A percentile compares a stretch with the other conserved stretches of the same genome.
phyloP scores from a whole-genome alignment of 2,797 vertebrate species.

The Sebastes matsubarae region DNA sequence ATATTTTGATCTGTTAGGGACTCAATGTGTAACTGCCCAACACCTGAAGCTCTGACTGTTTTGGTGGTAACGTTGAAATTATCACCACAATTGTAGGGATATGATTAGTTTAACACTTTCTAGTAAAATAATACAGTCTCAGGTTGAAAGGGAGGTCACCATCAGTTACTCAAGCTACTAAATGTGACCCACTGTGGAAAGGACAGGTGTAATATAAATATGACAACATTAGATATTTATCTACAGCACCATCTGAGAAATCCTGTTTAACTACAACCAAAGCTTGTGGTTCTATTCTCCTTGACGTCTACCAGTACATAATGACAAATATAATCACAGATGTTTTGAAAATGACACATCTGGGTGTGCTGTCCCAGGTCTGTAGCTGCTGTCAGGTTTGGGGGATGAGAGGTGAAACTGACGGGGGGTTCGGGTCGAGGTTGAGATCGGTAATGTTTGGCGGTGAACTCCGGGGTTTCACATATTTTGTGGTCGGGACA shows the following conservation, averaged over 20 bases:
- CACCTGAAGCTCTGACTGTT: background rate
- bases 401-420: background rate
- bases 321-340: background rate
- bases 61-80: background rate
- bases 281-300: background rate
- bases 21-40: background rate
- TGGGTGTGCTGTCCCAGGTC: background rate
- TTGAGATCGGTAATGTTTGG: background rate
- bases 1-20: background rate
- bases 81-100: background rate
- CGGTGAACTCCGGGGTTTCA: background rate
- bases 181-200: background rate
- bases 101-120: background rate
- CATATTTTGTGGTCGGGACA: background rate
- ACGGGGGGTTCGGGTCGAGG: background rate
- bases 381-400: slow-evolving; percentile 1
- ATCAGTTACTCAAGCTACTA: background rate
- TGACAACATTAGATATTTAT: background rate
- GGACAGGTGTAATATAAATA: background rate
- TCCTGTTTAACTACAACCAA: background rate
- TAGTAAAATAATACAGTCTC: background rate
- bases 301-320: too few relatives aligned
- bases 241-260: background rate
- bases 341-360: background rate
- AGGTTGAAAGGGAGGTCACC: background rate